phyloP scores from a whole-genome alignment of 53 echinoderm and acorn worm species.

The Astropecten irregularis region DNA sequence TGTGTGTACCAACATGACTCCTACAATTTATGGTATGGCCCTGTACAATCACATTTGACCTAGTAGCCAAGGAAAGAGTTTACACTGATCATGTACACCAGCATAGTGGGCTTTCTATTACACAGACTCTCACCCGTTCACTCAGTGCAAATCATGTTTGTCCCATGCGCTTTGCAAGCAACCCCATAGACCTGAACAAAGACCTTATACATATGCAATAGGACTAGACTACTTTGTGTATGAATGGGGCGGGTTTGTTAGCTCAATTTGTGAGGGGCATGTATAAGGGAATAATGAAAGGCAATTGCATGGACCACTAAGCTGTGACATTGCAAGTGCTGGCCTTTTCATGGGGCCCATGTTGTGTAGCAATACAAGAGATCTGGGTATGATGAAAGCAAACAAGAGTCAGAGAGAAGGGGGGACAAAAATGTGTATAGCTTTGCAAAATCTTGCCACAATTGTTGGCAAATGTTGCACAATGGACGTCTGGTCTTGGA shows the following conservation, averaged over 20 bases:
- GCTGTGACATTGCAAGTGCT: background rate
- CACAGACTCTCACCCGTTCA: no score
- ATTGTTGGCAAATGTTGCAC: background rate
- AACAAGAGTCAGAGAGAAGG: no score
- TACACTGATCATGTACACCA: no score
- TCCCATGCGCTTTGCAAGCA: no score
- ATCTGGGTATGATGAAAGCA: no score
- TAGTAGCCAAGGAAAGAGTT: constrained; percentile 12
- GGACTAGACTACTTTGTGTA: constrained; percentile 70
- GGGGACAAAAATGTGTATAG: background rate
- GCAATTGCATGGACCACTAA: constrained; percentile 27
- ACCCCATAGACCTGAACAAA: no score
- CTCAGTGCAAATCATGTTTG: no score
- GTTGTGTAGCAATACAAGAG: background rate
- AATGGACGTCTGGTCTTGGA: background rate
- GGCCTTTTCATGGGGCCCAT: background rate
- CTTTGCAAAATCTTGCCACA: background rate
- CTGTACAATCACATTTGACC: constrained; percentile 43
- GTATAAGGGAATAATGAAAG: background rate
- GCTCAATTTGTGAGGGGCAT: constrained; percentile 23
- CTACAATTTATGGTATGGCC: constrained; percentile 8
- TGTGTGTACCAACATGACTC: no score
- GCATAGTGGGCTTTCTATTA: no score
- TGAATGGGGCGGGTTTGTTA: constrained; percentile 58
- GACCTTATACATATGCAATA: constrained; percentile 74